Base-by-base conservation (phyloP, 1,140 invertebrate species). In the Ephestia elutella region DNA sequence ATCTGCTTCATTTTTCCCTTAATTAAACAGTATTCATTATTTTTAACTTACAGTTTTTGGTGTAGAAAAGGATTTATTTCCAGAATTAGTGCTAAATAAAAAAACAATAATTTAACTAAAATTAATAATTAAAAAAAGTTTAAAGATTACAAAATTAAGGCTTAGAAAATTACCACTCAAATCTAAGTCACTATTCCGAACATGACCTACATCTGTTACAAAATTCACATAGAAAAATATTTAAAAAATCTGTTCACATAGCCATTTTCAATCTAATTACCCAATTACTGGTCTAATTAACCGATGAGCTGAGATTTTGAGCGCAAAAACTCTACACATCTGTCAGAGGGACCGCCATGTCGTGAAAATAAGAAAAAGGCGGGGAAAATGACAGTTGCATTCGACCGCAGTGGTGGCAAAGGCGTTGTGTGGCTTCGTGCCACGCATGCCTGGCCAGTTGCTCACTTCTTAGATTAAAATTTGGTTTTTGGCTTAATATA, bases 371-470 rank as follows among this genome's bases (percentile, higher is more conserved):
- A 75, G 64, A 72, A 78, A 75, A 79, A 73, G 63, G 74, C 70
- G 74, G 69, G 70, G 78, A 77, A 80, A 76, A 65, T 81, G 80
- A 78, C 80, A 85, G 78, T 81, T 85, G 80, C 53, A 83, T 67
- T 81, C 70, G 71, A 75, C 71, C 72, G 70, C 78, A 70, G 71
- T 75, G 72, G 65, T 62, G 48, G 59, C 70, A 44, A 44, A 44
- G 38, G 38, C 62, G 60, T 75, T 71, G 70, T 65, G 59, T 28
- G 79, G 79, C 71, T 84, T 84, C 80, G 59, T n/a, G 44, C 21
- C 25, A 70, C 75, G 73, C 76, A 80, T 79, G 81, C 78, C 72
- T 66, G 57, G 20, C n/a, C 78, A 80, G 73, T 66, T 80, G 77
- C 60, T 56, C 56, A 71, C 58, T n/a, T n/a, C n/a, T n/a, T n/a